Base-by-base conservation (phyloP, 2,888 invertebrate species). In the Schizotus pectinicornis region DNA sequence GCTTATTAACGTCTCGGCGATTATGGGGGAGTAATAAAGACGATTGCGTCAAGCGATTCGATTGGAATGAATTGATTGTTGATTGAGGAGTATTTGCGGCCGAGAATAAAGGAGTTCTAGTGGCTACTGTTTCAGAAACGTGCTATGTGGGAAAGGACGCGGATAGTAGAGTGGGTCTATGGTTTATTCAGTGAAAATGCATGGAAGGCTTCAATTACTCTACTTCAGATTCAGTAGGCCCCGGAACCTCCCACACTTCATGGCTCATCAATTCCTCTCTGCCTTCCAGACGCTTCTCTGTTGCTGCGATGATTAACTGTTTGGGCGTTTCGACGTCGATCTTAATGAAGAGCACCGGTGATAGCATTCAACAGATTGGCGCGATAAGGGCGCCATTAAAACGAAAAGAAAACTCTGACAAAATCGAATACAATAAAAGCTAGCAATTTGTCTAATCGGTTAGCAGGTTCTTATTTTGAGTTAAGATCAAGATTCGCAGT, bases 171-270 rank as follows among this genome's bases (percentile, higher is more conserved):
- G 66, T 59, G 65, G 59, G 63, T 63, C 62, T 63, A 74, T 76
- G 77, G 75, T 77, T 77, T 77, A 77, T 77, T 77, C 77, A 77
- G 67, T 62, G 65, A 64, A 70, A 71, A 73, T 71, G 62, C 56
- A 61, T 56, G 35, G 45, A 56, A 51, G 63, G 62, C 65, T 68
- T 67, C 67, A 75, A 67, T 67, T 67, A 67, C 67, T 65, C 67
- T 65, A 66, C 62, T 65, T 52, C 43, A 52, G 47, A 41, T 51
- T 37, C 39, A 12, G n/a, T 22, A 22, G 22, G 22, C 22, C 5
- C 22, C 22, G 31, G 11, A 9, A 39, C 43, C 37, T 45, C 42
- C 42, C 51, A 49, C 38, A 12, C 32, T 32, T 14, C 22, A 41
- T 50, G 22, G 22, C 42, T 41, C 31, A 41, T 50, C 50, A 41